Evolutionary conservation across 2,888 invertebrate genomes (phyloP).

Genomic region (Trachelus troglodyta): DNA sequence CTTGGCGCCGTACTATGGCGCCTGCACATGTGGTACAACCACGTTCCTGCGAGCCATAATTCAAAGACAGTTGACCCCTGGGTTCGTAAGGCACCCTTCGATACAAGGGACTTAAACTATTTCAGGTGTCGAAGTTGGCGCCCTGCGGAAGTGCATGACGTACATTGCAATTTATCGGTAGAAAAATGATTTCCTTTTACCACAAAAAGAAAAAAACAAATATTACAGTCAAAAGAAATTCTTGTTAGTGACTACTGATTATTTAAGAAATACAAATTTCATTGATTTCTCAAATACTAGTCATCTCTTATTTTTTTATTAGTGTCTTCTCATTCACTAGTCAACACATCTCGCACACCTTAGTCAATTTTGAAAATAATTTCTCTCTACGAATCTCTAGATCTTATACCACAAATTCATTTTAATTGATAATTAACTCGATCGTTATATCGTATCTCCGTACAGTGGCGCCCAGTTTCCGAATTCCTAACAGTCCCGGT

Average conservation of each 20-base stretch:
- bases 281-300: neutral
- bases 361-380: neutral
- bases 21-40: constrained; percentile 44
- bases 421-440: neutral
- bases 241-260: neutral
- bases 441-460: neutral
- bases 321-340: neutral
- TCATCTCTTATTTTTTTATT: neutral
- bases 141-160: constrained; percentile 29
- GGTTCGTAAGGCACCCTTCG: constrained; percentile 20
- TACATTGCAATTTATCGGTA: constrained; percentile 29
- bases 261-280: neutral
- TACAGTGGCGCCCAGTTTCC: constrained; percentile 22
- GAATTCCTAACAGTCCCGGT: constrained; percentile 18
- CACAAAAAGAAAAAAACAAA: neutral
- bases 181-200: neutral
- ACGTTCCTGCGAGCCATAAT: constrained; percentile 37
- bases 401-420: neutral
- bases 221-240: neutral
- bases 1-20: constrained; percentile 50
- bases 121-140: constrained; percentile 42
- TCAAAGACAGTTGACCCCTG: constrained; percentile 42
- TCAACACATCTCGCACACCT: neutral
- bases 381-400: neutral
- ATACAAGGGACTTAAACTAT: constrained; percentile 42